phyloP scores from a whole-genome alignment of 2,888 invertebrate genomes.

The Acronicta aceris region DNA sequence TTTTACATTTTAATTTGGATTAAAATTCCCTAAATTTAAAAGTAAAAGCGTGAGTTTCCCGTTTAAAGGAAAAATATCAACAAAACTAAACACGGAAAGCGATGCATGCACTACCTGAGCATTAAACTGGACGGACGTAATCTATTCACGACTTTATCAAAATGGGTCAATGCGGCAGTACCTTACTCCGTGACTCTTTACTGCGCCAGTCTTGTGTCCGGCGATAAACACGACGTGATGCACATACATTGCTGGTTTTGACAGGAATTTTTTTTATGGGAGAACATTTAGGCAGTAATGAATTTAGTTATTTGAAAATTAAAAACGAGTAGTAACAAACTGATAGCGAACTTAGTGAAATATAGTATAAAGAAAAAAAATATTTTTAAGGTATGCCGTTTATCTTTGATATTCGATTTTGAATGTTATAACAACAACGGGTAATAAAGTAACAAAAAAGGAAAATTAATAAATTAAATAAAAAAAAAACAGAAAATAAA shows the following conservation, averaged over 20 bases:
- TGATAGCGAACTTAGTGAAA: too few species aligned
- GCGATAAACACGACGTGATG: conserved; percentile 70
- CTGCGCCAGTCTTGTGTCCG: conserved; percentile 67
- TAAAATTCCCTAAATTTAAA: too few species aligned
- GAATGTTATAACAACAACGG: too few species aligned
- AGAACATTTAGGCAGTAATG: conserved; percentile 26
- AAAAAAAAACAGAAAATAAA: too few species aligned
- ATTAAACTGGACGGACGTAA: conserved; percentile 77
- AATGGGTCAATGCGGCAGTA: conserved; percentile 85
- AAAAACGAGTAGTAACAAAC: neutral
- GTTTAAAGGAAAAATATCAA: neutral
- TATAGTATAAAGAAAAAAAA: neutral
- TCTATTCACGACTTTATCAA: conserved; percentile 85
- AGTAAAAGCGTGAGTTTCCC: too few species aligned
- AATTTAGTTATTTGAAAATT: conserved; percentile 1
- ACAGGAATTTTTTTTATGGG: conserved; percentile 10
- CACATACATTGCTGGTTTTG: conserved; percentile 64
- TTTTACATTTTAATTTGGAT: too few species aligned
- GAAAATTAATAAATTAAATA: too few species aligned
- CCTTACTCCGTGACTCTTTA: conserved; percentile 67
- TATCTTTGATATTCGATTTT: too few species aligned
- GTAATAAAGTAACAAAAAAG: too few species aligned
- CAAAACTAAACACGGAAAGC: conserved; percentile 49
- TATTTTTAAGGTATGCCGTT: too few species aligned
- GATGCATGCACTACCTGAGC: conserved; percentile 67